These are phyloP conservation scores for Nipponacmea schrenckii DNA, from an alignment of 2,888 invertebrate genomes.

Conservation along the genomic window DNA sequence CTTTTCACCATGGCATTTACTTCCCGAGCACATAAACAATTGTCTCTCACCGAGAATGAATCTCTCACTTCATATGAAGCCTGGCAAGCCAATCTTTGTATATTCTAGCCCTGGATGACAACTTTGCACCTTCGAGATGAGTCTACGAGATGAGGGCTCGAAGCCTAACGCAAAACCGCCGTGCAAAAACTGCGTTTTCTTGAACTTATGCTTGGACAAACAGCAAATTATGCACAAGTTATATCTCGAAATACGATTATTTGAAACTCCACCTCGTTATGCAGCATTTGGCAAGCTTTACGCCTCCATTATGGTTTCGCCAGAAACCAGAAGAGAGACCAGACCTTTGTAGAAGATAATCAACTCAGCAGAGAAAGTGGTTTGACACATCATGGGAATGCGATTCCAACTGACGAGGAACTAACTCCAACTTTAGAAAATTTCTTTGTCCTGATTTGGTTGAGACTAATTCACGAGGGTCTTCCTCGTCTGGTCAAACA, in stretches of 20 bases:
- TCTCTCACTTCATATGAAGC: constrained; percentile 34
- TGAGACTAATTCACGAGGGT: neutral
- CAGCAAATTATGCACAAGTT: neutral
- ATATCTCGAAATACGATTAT: neutral
- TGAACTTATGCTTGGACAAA: neutral
- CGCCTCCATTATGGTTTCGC: neutral
- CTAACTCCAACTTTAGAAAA: neutral
- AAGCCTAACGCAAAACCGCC: neutral
- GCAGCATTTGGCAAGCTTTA: neutral
- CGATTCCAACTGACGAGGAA: neutral
- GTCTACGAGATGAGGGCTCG: constrained; percentile 26
- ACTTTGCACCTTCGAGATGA: constrained; percentile 27
- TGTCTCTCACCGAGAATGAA: constrained; percentile 33
- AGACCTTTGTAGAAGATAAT: neutral
- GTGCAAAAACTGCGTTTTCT: neutral
- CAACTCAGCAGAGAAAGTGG: neutral
- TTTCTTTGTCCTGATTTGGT: constrained; percentile 14
- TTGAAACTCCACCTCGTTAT: neutral
- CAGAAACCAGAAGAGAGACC: neutral
- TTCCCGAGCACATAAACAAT: constrained; percentile 35
- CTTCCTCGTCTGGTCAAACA: neutral
- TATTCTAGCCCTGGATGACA: constrained; percentile 29
- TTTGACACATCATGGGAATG: neutral
- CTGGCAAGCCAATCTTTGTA: constrained; percentile 33
- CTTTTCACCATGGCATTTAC: neutral